phyloP scores from a whole-genome alignment of 2,888 invertebrate species.

The Micoletzkya japonica region DNA sequence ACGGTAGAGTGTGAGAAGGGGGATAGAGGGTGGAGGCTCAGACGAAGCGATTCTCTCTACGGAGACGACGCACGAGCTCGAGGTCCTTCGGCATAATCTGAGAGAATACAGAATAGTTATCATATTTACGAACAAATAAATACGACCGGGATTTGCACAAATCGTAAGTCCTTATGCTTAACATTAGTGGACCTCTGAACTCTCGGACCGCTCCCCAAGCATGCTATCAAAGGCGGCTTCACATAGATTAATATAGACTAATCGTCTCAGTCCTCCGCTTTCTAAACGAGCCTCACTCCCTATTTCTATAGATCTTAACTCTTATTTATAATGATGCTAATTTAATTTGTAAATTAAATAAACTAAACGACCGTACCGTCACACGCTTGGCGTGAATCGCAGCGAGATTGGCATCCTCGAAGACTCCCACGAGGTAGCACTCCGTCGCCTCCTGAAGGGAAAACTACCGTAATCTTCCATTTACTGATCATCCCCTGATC shows the following conservation, averaged over 20 bases:
- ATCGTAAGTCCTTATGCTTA: too few relatives aligned
- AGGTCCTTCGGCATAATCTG: constrained; percentile 21
- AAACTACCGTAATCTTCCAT: too few relatives aligned
- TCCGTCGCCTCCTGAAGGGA: constrained; percentile 20
- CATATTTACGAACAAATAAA: neutral
- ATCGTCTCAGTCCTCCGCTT: too few relatives aligned
- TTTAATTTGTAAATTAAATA: neutral
- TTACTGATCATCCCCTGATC: too few relatives aligned
- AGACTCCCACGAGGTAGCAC: neutral
- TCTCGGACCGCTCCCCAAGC: too few relatives aligned
- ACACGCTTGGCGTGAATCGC: constrained; percentile 24
- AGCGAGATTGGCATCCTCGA: constrained; percentile 25
- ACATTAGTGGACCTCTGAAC: too few relatives aligned
- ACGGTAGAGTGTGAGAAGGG: too few relatives aligned
- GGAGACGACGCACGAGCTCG: constrained; percentile 4
- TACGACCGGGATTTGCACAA: neutral
- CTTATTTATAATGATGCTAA: neutral
- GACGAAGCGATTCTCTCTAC: constrained; percentile 2
- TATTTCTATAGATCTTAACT: neutral
- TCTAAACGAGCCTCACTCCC: neutral
- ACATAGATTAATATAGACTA: too few relatives aligned
- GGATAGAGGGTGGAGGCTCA: too few relatives aligned
- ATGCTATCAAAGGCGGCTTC: too few relatives aligned
- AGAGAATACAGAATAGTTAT: too few relatives aligned
- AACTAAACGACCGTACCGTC: constrained; percentile 4